Percentiles rank a stretch among this genome's conserved stretches.
Evolutionary conservation across 2,888 invertebrate species (phyloP).

Genomic region (Busseola fusca): DNA sequence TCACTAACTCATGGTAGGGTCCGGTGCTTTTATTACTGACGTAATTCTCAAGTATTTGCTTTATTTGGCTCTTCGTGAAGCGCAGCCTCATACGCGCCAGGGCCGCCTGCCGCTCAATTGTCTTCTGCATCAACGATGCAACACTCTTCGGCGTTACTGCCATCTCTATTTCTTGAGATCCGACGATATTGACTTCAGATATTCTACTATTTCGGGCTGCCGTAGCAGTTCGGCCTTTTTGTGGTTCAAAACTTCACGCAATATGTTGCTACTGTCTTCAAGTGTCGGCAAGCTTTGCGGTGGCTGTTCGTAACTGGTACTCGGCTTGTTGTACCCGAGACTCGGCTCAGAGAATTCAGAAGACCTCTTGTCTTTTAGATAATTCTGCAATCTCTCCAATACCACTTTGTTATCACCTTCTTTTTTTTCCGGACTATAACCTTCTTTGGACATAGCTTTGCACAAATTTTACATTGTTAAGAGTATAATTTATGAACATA

Average conservation of each 20-base stretch:
- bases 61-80: constrained; percentile 83
- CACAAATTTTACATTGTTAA: constrained; percentile 65
- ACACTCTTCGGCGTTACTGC: constrained; percentile 82
- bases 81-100: constrained; percentile 80
- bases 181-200: constrained; percentile 79
- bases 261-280: constrained; percentile 82
- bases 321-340: constrained; percentile 78
- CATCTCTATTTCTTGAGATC: constrained; percentile 84
- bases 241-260: constrained; percentile 84
- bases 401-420: constrained; percentile 86
- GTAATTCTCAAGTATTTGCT: constrained; percentile 80
- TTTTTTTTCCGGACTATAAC: constrained; percentile 86
- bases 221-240: constrained; percentile 85
- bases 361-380: constrained; percentile 84
- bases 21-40: constrained; percentile 77
- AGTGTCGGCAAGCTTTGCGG: constrained; percentile 68
- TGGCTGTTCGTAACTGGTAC: constrained; percentile 80
- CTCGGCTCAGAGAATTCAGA: constrained; percentile 76
- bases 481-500: constrained; percentile 15
- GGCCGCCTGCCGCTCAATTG: constrained; percentile 80
- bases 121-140: constrained; percentile 83
- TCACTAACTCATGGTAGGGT: constrained; percentile 84
- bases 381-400: constrained; percentile 84
- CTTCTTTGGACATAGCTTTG: constrained; percentile 86
- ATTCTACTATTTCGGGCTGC: constrained; percentile 84